Percentiles rank a stretch among this genome's conserved stretches.
These are phyloP conservation scores for Archips xylosteana DNA, from an alignment of 2,888 invertebrate species.

Conservation along the genomic window DNA sequence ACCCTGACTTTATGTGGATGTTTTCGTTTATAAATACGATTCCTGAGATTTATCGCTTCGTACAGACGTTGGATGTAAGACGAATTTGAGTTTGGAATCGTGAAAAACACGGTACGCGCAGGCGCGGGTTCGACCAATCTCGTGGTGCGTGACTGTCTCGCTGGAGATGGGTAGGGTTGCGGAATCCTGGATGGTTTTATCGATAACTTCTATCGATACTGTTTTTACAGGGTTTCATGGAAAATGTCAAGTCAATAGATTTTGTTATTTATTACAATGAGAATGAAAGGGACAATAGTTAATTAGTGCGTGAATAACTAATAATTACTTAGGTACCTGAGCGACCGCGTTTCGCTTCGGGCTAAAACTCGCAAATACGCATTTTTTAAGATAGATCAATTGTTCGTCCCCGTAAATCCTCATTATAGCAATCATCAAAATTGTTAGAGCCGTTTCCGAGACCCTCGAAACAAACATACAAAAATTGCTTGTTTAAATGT, in stretches of 20 bases:
- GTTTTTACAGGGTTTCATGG: not conserved
- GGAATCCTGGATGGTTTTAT: slow-evolving; percentile 48
- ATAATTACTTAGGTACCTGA: no score
- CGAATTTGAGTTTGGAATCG: slow-evolving; percentile 66
- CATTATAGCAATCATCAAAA: no score
- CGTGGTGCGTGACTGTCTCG: slow-evolving; percentile 60
- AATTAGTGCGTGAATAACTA: no score
- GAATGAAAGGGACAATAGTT: no score
- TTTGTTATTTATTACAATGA: no score
- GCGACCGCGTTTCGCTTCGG: no score
- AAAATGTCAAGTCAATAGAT: not conserved
- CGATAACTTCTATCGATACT: slow-evolving; percentile 49
- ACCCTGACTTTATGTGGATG: slow-evolving; percentile 48
- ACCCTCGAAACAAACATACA: no score
- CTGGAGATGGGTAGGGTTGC: slow-evolving; percentile 53
- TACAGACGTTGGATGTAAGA: slow-evolving; percentile 54
- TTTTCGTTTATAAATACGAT: slow-evolving; percentile 61
- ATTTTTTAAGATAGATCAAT: no score
- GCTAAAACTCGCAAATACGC: no score
- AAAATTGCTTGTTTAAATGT: no score
- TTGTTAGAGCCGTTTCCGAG: no score
- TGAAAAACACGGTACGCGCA: slow-evolving; percentile 73
- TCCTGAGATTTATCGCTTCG: slow-evolving; percentile 66
- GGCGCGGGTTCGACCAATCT: slow-evolving; percentile 71
- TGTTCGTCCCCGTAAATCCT: no score